Evolutionary conservation across 1,140 invertebrate genomes (phyloP).

Genomic region (Cardiocondyla obscurior): DNA sequence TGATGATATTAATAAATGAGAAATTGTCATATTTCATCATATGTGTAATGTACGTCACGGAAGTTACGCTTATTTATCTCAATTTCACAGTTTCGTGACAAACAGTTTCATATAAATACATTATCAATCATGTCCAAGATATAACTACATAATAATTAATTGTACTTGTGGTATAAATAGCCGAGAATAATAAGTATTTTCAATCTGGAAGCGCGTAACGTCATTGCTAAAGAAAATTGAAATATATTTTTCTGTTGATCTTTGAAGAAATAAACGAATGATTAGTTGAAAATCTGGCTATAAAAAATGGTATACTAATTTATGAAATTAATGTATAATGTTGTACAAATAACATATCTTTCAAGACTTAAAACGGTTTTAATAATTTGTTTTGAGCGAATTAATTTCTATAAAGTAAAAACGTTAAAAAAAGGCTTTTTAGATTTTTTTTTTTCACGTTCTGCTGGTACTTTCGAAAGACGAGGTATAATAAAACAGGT

Average conservation of each 20-base stretch:
- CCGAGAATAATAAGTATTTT: conserved; percentile 25
- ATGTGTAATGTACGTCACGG: background rate
- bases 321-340: background rate
- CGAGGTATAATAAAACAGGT: background rate
- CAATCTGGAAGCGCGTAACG: conserved; percentile 32
- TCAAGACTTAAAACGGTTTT: background rate
- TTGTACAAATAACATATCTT: background rate
- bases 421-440: background rate
- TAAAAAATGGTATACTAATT: background rate
- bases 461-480: background rate
- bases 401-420: background rate
- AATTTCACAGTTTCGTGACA: background rate
- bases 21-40: background rate
- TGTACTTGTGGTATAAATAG: conserved; percentile 27
- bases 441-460: background rate
- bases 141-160: conserved; percentile 39
- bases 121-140: background rate
- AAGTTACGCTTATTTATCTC: background rate
- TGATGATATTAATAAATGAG: conserved; percentile 10
- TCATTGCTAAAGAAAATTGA: conserved; percentile 30
- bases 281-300: background rate
- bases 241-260: background rate
- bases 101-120: conserved; percentile 15
- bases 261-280: background rate
- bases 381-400: background rate